phyloP scores from a whole-genome alignment of 2,797 vertebrate species.

The Leontopithecus rosalia region DNA sequence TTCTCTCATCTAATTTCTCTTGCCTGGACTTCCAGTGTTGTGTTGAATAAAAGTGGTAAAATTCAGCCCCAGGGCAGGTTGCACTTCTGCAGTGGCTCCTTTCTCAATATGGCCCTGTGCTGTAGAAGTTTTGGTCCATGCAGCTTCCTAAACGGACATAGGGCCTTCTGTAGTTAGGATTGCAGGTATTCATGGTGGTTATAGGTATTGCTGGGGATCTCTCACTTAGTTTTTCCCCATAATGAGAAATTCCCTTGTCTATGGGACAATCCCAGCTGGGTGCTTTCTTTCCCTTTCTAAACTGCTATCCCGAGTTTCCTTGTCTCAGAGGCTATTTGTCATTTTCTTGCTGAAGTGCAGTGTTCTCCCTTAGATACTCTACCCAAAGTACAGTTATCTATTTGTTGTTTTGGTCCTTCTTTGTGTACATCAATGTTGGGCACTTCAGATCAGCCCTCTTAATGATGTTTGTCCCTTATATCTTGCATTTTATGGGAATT shows the following conservation, averaged over 20 bases:
- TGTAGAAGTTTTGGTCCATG: neutral
- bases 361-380: neutral
- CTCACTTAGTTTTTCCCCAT: neutral
- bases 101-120: neutral
- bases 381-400: neutral
- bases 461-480: neutral
- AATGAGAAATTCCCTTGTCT: neutral
- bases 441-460: neutral
- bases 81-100: neutral
- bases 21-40: neutral
- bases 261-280: neutral
- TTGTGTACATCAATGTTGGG: neutral
- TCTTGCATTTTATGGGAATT: neutral
- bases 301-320: neutral
- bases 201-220: neutral
- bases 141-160: neutral
- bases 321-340: neutral
- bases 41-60: neutral
- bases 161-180: neutral
- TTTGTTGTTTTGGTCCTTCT: neutral
- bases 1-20: neutral
- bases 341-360: neutral
- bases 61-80: neutral
- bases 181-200: neutral
- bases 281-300: neutral